Evolutionary conservation across 2,888 invertebrate species (phyloP), one percentile per base, ranked within the genome.

Genomic region (Epinotia bilunana): DNA sequence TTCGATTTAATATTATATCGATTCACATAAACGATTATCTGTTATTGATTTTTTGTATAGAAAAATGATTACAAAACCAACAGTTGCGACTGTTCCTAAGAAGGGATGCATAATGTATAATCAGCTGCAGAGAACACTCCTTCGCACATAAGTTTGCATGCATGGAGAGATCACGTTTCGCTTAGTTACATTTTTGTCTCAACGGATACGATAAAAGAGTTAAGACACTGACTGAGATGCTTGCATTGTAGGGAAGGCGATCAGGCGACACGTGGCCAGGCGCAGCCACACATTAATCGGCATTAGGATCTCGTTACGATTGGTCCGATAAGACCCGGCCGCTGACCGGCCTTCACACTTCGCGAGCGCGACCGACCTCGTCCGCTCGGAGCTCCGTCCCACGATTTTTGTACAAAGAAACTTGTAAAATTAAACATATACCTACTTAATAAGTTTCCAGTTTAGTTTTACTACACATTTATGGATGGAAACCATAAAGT

Each of bases 341-440:
- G 91, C 89, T 92, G 93, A 93, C 93, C 93, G 93, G 87, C 93
- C 93, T 93, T 93, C 93, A 92, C 93, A 86, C 84, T 84, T 82
- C 80, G 83, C 83, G 79, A 73, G 71, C 64, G 64, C 76, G 39
- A 39, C 83, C 87, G 88, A 83, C 88, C 90, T 88, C 89, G 89
- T 82, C 84, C 86, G 87, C 84, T 82, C 84, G 83, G 85, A 87
- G 87, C 83, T 80, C 80, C 83, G 73, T 79, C 79, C 77, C 79
- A 79, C 83, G 83, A 71, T 73, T 74, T 76, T 74, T 20, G 23
- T 62, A 71, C 28, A 39, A 62, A 60, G 28, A 18, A 69, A 60
- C 60, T 23, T 64, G 1, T 53, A 53, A 33, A 39, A 39, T 39
- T 39, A 39, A 39, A 39, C 39, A 53, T n/a, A 53, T 46, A 53